These are phyloP conservation scores for Hedya salicella DNA, from an alignment of 2,888 invertebrate genomes.

Conservation along the genomic window DNA sequence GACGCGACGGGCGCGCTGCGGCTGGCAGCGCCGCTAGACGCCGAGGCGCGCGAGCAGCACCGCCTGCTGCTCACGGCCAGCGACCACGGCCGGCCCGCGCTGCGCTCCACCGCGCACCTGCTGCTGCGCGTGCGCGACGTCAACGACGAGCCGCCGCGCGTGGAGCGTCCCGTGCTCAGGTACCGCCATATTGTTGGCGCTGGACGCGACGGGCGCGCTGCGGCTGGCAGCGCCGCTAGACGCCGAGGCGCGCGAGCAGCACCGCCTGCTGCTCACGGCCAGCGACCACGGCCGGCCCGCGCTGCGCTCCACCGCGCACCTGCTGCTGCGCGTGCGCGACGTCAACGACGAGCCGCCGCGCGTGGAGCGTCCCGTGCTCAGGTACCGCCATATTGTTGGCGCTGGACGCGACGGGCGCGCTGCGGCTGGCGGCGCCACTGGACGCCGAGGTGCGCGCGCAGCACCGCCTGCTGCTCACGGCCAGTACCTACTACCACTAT, in stretches of 20 bases:
- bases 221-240: constrained; percentile 92
- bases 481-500: too few species aligned
- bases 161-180: constrained; percentile 91
- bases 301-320: too few species aligned
- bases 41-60: constrained; percentile 89
- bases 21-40: constrained; percentile 91
- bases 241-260: constrained; percentile 90
- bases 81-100: constrained; percentile 93
- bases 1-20: constrained; percentile 92
- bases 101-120: constrained; percentile 90
- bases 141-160: constrained; percentile 95
- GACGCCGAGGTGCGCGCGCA: too few species aligned
- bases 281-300: not conserved
- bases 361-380: too few species aligned
- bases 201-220: constrained; percentile 92
- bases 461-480: too few species aligned
- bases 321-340: too few species aligned
- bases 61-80: constrained; percentile 92
- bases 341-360: too few species aligned
- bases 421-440: too few species aligned
- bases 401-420: too few species aligned
- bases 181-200: constrained; percentile 88
- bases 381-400: too few species aligned
- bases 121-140: constrained; percentile 89
- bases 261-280: not conserved